Conservation (phyloP, 2,113 vertebrate species). For the Halichoeres trimaculatus region DNA sequence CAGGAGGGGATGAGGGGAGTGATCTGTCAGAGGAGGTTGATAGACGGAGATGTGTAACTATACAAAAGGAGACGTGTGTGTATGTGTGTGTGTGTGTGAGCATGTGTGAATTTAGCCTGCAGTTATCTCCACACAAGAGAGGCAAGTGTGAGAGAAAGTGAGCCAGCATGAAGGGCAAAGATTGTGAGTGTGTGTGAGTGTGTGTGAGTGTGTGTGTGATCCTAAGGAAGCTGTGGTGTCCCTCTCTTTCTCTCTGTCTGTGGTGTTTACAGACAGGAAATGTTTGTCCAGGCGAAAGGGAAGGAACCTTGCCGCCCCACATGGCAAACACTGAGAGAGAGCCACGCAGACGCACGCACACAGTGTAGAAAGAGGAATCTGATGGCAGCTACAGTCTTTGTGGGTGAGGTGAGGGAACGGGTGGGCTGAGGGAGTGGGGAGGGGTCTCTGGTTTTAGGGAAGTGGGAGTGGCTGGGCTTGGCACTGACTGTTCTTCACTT, state of each 20-base stretch:
- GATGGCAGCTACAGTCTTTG: conserved; percentile 34
- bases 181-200: conserved; percentile 54
- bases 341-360: conserved; percentile 24
- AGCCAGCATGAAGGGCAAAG: conserved; percentile 57
- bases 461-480: conserved; percentile 66
- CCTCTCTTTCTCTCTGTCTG: conserved; percentile 66
- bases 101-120: conserved; percentile 49
- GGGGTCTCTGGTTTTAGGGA: conserved; percentile 64
- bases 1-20: conserved; percentile 18
- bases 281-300: conserved; percentile 82
- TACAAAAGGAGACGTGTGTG: neutral
- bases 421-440: conserved; percentile 1
- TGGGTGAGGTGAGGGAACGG: conserved; percentile 17
- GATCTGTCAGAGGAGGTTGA: conserved; percentile 27
- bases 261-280: conserved; percentile 83
- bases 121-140: conserved; percentile 52
- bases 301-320: conserved; percentile 74
- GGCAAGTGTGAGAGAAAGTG: conserved; percentile 59
- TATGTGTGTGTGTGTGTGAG: conserved; percentile 2
- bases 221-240: conserved; percentile 75
- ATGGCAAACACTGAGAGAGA: conserved; percentile 61
- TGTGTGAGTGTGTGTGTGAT: conserved; percentile 35
- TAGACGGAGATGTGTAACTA: conserved; percentile 20
- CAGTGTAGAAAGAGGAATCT: conserved; percentile 58
- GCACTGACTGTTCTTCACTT: conserved; percentile 67